A percentile compares a stretch with the other conserved stretches of the same genome.
These are phyloP conservation scores for Rutilus rutilus DNA, from an alignment of 2,113 vertebrate genomes.

Conservation along the genomic window DNA sequence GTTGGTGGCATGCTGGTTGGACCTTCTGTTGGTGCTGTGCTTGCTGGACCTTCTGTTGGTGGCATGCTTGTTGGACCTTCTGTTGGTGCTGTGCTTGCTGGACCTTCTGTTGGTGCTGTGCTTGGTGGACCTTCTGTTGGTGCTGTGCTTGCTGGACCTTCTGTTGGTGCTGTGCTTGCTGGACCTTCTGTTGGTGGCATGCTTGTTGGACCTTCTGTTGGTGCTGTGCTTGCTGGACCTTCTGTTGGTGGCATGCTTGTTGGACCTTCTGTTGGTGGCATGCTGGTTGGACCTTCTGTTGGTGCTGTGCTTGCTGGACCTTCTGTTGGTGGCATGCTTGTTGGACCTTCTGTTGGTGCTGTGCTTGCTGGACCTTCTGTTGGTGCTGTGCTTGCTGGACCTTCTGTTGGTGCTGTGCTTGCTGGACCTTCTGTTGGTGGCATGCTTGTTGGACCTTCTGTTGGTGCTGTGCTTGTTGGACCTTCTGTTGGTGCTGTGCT, in stretches of 20 bases:
- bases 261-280: not conserved
- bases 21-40: not conserved
- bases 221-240: not conserved
- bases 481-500: not conserved
- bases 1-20: fast-evolving
- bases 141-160: not conserved
- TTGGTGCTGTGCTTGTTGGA: not conserved
- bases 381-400: fast-evolving
- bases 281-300: not conserved
- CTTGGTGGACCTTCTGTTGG: not conserved
- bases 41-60: not conserved
- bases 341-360: not conserved
- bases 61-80: not conserved
- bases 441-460: not conserved
- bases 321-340: not conserved
- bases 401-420: not conserved
- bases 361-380: not conserved
- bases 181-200: not conserved
- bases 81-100: not conserved
- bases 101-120: not conserved
- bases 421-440: not conserved
- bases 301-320: not conserved
- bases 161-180: fast-evolving
- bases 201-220: not conserved
- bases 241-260: not conserved